Percentiles rank a stretch among this genome's conserved stretches.
Evolutionary conservation across 1,140 invertebrate species (phyloP).

Genomic region (Rhopalosiphum maidis): DNA sequence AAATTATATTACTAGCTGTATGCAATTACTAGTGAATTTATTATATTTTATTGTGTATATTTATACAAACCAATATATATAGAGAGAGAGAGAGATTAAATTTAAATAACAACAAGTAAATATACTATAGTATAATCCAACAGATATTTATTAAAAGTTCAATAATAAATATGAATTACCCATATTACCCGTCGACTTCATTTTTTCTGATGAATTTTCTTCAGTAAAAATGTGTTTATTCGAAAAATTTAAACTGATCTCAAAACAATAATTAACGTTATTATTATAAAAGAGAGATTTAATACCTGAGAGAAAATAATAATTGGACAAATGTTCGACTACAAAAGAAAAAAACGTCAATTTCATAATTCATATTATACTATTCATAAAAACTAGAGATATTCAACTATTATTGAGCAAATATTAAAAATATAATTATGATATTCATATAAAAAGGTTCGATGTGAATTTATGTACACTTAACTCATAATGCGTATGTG

Average conservation of each 20-base stretch:
- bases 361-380: no score
- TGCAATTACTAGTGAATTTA: background rate
- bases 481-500: background rate
- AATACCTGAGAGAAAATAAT: background rate
- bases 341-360: background rate
- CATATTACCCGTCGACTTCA: background rate
- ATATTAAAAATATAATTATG: background rate
- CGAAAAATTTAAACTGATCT: background rate
- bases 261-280: background rate
- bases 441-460: background rate
- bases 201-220: background rate
- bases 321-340: background rate
- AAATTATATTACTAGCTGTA: background rate
- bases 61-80: background rate
- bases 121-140: background rate
- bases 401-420: background rate
- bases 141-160: background rate
- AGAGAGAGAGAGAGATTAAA: no score
- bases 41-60: background rate
- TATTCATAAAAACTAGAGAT: background rate
- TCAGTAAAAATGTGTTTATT: background rate
- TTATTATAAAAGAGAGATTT: background rate
- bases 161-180: background rate
- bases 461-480: background rate
- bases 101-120: background rate